Evolutionary conservation across 2,797 vertebrate genomes (phyloP), one percentile per base, ranked within the genome.

Genomic region (Ibycter americanus): DNA sequence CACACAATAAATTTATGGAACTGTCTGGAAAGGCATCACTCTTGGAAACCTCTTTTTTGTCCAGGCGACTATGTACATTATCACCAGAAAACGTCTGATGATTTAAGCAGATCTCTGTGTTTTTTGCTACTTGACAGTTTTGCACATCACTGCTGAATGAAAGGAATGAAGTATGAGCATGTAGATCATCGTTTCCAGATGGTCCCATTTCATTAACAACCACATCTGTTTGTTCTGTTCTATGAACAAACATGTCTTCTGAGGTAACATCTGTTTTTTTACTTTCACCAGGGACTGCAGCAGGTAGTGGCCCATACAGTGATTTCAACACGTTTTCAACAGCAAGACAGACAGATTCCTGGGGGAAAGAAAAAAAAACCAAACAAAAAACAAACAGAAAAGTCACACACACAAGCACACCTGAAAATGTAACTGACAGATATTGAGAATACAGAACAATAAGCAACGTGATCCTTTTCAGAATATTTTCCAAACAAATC

Each of bases 261-360:
- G 97, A 96, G 85, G 92, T 97, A 97, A 97, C 96, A 97, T 97
- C 96, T 97, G 96, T 91, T 98, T 97, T 97, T 94, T 96, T 96
- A 97, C 88, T 98, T 98, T 97, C 97, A 93, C 74, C 83, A 96
- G 92, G 93, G 89, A 96, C 44, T 96, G 97, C 19, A 87, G 78
- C 87, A 65, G 98, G 96, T 96, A 98, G 97, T 94, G 97, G 98
- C 67, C 99, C 99, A 51, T 99, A 99, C 80, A 99, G 96, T 47
- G 99, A 99, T 89, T 98, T 98, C 97, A 99, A 97, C 89, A 99
- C 97, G 27, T 98, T 98, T 96, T 99, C 99, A 91, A 99, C 91
- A 74, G 99, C 98, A 71, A 98, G 97, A 80, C 99, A 98, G 82
- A 99, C 98, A 85, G 98, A 98, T 89, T 99, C 99, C 99, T 99